A percentile compares a stretch with the other conserved stretches of the same genome.
Evolutionary conservation across 1,140 invertebrate genomes (phyloP).

Genomic region (Scylla paramamosain): DNA sequence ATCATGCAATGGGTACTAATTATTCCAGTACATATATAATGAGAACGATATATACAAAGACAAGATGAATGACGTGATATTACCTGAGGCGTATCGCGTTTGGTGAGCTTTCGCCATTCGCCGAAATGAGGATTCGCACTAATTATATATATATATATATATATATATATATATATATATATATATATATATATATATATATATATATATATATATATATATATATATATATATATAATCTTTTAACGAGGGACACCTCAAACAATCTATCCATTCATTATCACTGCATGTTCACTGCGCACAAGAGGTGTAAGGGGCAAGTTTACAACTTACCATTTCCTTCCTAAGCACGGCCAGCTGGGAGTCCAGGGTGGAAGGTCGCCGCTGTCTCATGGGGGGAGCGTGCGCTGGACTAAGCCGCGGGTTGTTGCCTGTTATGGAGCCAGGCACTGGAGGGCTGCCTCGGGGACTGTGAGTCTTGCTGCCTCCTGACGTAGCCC

Average conservation of each 20-base stretch:
- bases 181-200: constrained; percentile 26
- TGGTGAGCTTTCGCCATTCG: too few relatives aligned
- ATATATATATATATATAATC: constrained; percentile 26
- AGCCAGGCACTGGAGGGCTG: constrained; percentile 74
- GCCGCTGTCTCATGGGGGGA: constrained; percentile 63
- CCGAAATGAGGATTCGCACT: too few relatives aligned
- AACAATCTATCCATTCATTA: too few relatives aligned
- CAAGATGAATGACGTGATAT: too few relatives aligned
- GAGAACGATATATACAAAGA: too few relatives aligned
- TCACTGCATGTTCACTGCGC: too few relatives aligned
- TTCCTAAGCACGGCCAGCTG: constrained; percentile 79
- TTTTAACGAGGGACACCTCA: too few relatives aligned
- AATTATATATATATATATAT: constrained; percentile 7
- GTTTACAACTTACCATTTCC: constrained; percentile 78
- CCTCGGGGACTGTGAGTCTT: constrained; percentile 65
- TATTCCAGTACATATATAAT: too few relatives aligned
- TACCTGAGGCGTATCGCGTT: too few relatives aligned
- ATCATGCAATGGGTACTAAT: too few relatives aligned
- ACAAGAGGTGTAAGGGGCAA: too few relatives aligned
- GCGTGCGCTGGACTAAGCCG: constrained; percentile 68
- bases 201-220: constrained; percentile 26
- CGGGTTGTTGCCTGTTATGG: constrained; percentile 68
- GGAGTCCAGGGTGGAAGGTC: constrained; percentile 78
- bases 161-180: constrained; percentile 26
- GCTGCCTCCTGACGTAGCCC: constrained; percentile 25